Base-by-base conservation (phyloP, 2,888 invertebrate species). In the Ophraella communa region DNA sequence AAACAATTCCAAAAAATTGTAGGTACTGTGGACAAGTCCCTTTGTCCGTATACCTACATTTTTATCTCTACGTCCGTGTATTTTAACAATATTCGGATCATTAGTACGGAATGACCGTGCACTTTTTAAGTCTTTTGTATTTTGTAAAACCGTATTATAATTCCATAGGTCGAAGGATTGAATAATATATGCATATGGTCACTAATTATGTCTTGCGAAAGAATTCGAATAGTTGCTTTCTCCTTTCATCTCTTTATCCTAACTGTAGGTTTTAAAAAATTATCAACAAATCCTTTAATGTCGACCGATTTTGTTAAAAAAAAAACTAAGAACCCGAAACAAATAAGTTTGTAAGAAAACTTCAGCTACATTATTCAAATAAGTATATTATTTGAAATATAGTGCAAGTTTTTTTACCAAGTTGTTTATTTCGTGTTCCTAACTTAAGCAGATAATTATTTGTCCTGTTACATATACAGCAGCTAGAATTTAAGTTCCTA, bases 61-160 rank as follows among this genome's bases (percentile, higher is more conserved):
- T 39, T 17, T 7, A 56, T 56, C 56, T 30, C 55, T 57, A 52
- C 49, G 49, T 24, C 27, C 14, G 17, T 51, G 49, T 27, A 10
- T 23, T 51, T 68, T 57, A 68, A 68, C 68, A 68, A 68, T 64
- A 64, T 68, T 62, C 62, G 59, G 67, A 67, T 69, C 69, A 69
- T 69, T 69, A 69, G 66, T 69, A 59, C 30, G 47, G 60, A 53
- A 69, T 69, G 69, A 69, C 65, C 55, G 45, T 44, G 69, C 69
- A 69, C 64, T 65, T 69, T 69, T 67, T 65, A 51, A 18, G 42
- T 54, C 68, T 68, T 66, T 68, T 68, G 65, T 65, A 65, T 68
- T 68, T 68, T 68, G 59, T 49, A 65, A 62, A 58, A 61, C 55
- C 56, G 57, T 64, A 66, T 62, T 64, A 68, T 68, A 68, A 66